phyloP scores from a whole-genome alignment of 2,888 invertebrate species.

The Sialis lutaria region DNA sequence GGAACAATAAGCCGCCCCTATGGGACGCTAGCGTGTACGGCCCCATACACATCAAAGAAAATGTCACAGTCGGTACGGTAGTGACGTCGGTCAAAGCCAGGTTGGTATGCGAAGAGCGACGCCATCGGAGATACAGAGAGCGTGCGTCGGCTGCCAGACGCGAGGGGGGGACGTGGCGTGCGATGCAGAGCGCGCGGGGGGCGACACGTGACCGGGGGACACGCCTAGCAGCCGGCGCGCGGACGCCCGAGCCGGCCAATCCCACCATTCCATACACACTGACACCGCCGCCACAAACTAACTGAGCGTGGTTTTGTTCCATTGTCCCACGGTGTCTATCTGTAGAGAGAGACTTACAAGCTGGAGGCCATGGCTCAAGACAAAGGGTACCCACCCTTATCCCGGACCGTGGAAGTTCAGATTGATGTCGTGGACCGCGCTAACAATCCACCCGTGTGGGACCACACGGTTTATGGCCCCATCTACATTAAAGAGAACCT shows the following conservation, averaged over 20 bases:
- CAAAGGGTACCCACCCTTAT: constrained; percentile 89
- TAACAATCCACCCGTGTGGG: constrained; percentile 96
- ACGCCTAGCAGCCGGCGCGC: constrained; percentile 17
- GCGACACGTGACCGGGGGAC: constrained; percentile 12
- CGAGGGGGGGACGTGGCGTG: constrained; percentile 29
- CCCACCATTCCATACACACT: background rate
- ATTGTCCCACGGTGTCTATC: constrained; percentile 34
- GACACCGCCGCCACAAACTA: constrained; percentile 26
- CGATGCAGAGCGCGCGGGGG: constrained; percentile 18
- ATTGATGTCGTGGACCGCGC: constrained; percentile 97
- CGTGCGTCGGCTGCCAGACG: constrained; percentile 6
- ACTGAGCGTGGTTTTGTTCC: constrained; percentile 48
- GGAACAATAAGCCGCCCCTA: constrained; percentile 95
- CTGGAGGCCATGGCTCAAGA: constrained; percentile 97
- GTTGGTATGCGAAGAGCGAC: constrained; percentile 50
- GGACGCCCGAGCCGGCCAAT: background rate
- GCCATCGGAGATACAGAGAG: constrained; percentile 3
- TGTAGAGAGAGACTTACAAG: constrained; percentile 93
- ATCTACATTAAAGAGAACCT: constrained; percentile 96
- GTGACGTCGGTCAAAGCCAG: constrained; percentile 97
- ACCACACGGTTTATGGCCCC: constrained; percentile 90
- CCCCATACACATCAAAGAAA: constrained; percentile 96
- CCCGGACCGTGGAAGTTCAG: constrained; percentile 93
- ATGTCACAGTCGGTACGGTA: constrained; percentile 97
- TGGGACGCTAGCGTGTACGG: constrained; percentile 93